Evolutionary conservation across 2,888 invertebrate species (phyloP).

Genomic region (Thumatha senex): DNA sequence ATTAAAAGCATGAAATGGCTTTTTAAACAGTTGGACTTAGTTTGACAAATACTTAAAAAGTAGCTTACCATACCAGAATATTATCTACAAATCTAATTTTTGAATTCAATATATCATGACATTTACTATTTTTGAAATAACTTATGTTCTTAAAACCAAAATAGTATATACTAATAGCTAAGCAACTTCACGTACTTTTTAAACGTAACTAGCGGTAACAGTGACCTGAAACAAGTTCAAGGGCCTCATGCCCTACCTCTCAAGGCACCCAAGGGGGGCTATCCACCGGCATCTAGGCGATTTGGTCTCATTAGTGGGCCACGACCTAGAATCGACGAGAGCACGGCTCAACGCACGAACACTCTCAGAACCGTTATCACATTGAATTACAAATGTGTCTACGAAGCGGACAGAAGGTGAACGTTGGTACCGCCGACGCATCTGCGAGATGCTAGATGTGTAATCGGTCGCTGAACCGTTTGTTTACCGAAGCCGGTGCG

Average conservation of each 20-base stretch:
- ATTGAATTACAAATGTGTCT: slow-evolving; percentile 74
- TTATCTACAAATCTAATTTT: too few relatives aligned
- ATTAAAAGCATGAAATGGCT: too few relatives aligned
- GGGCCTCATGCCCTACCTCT: slow-evolving; percentile 14
- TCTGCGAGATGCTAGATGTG: slow-evolving; percentile 54
- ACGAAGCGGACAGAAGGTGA: slow-evolving; percentile 48
- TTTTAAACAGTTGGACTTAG: too few relatives aligned
- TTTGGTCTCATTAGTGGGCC: slow-evolving; percentile 53
- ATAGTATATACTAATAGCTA: too few relatives aligned
- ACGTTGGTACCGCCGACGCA: slow-evolving; percentile 44
- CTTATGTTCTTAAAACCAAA: too few relatives aligned
- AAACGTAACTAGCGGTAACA: slow-evolving; percentile 16
- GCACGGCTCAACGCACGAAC: slow-evolving; percentile 61
- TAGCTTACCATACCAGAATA: too few relatives aligned
- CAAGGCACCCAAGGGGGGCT: slow-evolving; percentile 36
- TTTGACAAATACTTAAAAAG: too few relatives aligned
- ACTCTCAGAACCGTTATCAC: slow-evolving; percentile 73
- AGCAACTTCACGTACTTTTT: background rate
- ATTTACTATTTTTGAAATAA: too few relatives aligned
- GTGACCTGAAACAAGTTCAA: slow-evolving; percentile 19
- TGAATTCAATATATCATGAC: too few relatives aligned
- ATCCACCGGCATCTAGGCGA: slow-evolving; percentile 39
- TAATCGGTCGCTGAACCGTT: slow-evolving; percentile 82
- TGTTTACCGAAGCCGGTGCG: slow-evolving; percentile 75
- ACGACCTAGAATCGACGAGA: slow-evolving; percentile 64